A percentile compares a stretch with the other conserved stretches of the same genome.
Conservation (phyloP, 2,888 invertebrate genomes). For the Aphidius colemani region DNA sequence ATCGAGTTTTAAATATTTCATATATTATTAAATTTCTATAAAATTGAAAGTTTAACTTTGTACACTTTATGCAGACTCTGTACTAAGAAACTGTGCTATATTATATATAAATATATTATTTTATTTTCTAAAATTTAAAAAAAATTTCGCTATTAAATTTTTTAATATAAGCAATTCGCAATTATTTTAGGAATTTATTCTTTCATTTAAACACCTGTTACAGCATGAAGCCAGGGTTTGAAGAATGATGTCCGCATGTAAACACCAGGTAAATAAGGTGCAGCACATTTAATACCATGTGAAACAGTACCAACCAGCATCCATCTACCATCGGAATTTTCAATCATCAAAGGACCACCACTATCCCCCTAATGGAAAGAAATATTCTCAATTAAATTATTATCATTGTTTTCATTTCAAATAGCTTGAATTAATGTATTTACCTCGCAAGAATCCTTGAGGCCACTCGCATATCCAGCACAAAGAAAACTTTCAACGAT, state of each 20-base stretch:
- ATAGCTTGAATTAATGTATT: constrained; percentile 9
- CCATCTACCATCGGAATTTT: constrained; percentile 83
- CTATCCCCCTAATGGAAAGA: constrained; percentile 77
- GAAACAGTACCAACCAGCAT: constrained; percentile 90
- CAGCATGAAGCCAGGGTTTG: constrained; percentile 87
- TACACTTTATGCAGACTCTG: constrained; percentile 53
- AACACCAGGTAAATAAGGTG: constrained; percentile 88
- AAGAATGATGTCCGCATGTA: constrained; percentile 93
- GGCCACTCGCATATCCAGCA: constrained; percentile 90
- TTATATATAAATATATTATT: not conserved
- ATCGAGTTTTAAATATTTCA: not conserved
- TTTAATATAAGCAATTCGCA: not conserved
- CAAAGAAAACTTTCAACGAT: constrained; percentile 88
- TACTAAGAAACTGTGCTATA: not conserved
- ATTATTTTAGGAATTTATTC: constrained; percentile 17
- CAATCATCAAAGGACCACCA: constrained; percentile 86
- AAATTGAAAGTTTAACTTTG: constrained; percentile 42
- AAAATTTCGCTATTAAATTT: constrained; percentile 2
- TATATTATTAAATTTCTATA: not conserved
- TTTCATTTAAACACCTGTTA: constrained; percentile 70
- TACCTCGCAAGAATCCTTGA: constrained; percentile 92
- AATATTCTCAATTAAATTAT: constrained; percentile 19
- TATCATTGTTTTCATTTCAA: not conserved
- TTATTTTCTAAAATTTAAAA: constrained; percentile 1
- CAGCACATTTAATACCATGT: constrained; percentile 93